Evolutionary conservation across 2,888 invertebrate genomes (phyloP), one percentile per base, ranked within the genome.

Genomic region (Molanna angustata): DNA sequence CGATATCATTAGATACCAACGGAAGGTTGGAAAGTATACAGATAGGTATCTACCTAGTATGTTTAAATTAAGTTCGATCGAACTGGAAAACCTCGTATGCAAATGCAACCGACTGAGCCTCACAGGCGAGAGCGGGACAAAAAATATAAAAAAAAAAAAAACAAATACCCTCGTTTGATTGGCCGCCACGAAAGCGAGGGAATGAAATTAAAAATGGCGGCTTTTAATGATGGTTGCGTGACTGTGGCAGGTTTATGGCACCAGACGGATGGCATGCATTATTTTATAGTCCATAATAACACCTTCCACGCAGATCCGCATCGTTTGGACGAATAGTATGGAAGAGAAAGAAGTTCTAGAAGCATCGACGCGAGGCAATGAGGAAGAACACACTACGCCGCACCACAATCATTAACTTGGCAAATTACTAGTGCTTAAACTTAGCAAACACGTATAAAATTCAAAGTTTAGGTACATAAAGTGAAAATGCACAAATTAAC

Each of bases 241-340:
- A 55, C 52, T 49, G 18, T 19, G 47, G 33, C 53, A 22, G 42
- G 50, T 58, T 58, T 58, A 55, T 54, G 31, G 42, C 39, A 47
- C 39, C 40, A 40, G 47, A 37, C 37, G 22, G 44, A 52, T 37
- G 45, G 40, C 49, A 49, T 53, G 54, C 58, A 53, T 58, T 56
- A 51, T 53, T 58, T 58, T 58, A 58, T 58, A 37, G 47, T 19
- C 58, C 51, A 53, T 58, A 58, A 58, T 58, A 58, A 58, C 56
- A 56, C 56, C 58, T 52, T 19, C 33, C 18, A 19, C 16, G 42
- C 17, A n/a, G n/a, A n/a, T n/a, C n/a, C n/a, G n/a, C n/a, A n/a
- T n/a, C n/a, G n/a, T n/a, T n/a, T n/a, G n/a, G n/a, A n/a, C n/a
- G n/a, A n/a, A n/a, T n/a, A n/a, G n/a, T n/a, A n/a, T n/a, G n/a